These are phyloP conservation scores for Plodia interpunctella DNA, from an alignment of 1,140 invertebrate genomes.

Conservation along the genomic window DNA sequence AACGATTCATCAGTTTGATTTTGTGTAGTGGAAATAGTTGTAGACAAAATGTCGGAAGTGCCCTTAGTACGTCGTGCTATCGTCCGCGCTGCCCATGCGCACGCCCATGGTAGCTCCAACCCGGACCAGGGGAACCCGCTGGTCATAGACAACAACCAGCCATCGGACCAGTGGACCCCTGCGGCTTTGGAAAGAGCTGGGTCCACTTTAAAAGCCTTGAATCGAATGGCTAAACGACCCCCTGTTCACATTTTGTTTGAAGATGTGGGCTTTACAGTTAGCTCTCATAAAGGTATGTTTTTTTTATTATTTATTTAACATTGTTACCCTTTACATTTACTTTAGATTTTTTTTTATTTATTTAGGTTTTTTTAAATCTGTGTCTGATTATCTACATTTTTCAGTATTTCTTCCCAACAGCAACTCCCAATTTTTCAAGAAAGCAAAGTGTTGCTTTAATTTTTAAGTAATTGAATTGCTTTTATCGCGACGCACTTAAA, in stretches of 20 bases:
- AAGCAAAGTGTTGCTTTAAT: too few species aligned
- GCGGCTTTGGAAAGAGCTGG: conserved; percentile 66
- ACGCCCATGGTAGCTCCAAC: conserved; percentile 29
- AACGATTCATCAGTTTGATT: neutral
- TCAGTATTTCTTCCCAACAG: too few species aligned
- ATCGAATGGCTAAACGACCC: conserved; percentile 72
- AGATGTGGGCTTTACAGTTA: conserved; percentile 80
- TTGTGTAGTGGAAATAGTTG: conserved; percentile 12
- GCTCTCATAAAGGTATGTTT: conserved; percentile 59
- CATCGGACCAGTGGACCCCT: conserved; percentile 61
- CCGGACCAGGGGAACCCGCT: conserved; percentile 28
- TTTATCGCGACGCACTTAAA: too few species aligned
- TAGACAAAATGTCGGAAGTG: conserved; percentile 46
- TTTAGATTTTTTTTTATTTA: too few species aligned
- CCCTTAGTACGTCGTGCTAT: conserved; percentile 59
- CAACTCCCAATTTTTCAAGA: too few species aligned
- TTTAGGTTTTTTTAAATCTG: too few species aligned
- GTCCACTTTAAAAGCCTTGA: conserved; percentile 67
- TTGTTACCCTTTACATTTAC: too few species aligned
- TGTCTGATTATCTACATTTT: too few species aligned
- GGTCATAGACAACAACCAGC: conserved; percentile 26
- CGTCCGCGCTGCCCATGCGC: conserved; percentile 46
- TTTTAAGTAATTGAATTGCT: too few species aligned
- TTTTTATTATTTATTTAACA: neutral
- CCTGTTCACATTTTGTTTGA: conserved; percentile 82